These are phyloP conservation scores for Euphydryas editha DNA, from an alignment of 2,888 invertebrate species.

Conservation along the genomic window DNA sequence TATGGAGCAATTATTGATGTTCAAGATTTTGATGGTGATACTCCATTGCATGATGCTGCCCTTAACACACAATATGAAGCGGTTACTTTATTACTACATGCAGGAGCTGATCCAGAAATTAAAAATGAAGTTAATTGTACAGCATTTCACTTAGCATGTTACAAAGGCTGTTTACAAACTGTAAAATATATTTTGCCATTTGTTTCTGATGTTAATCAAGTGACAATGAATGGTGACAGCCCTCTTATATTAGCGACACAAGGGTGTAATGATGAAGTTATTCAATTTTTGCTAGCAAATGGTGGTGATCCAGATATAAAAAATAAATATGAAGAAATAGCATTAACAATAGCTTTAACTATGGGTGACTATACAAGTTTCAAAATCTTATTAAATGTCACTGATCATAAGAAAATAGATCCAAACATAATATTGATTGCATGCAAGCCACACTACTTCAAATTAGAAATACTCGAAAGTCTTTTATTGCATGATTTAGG, in stretches of 20 bases:
- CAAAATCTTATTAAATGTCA: constrained; percentile 59
- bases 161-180: constrained; percentile 63
- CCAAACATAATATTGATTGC: constrained; percentile 65
- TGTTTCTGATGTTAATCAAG: constrained; percentile 65
- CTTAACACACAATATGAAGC: constrained; percentile 58
- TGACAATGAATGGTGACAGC: constrained; percentile 62
- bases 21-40: constrained; percentile 79
- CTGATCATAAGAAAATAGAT: constrained; percentile 59
- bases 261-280: constrained; percentile 60
- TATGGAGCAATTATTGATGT: constrained; percentile 71
- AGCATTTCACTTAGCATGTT: constrained; percentile 75
- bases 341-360: constrained; percentile 67
- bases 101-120: constrained; percentile 71
- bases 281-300: constrained; percentile 65
- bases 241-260: constrained; percentile 67
- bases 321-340: constrained; percentile 60
- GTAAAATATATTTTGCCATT: constrained; percentile 64
- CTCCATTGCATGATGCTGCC: constrained; percentile 76
- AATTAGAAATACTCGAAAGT: constrained; percentile 67
- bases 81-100: constrained; percentile 63
- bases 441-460: constrained; percentile 74
- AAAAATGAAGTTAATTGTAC: constrained; percentile 67
- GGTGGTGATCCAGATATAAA: constrained; percentile 70
- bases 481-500: constrained; percentile 68
- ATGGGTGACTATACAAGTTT: constrained; percentile 62